These are phyloP conservation scores for Cossypha polioptera DNA, from an alignment of 2,797 vertebrate genomes.

Conservation along the genomic window DNA sequence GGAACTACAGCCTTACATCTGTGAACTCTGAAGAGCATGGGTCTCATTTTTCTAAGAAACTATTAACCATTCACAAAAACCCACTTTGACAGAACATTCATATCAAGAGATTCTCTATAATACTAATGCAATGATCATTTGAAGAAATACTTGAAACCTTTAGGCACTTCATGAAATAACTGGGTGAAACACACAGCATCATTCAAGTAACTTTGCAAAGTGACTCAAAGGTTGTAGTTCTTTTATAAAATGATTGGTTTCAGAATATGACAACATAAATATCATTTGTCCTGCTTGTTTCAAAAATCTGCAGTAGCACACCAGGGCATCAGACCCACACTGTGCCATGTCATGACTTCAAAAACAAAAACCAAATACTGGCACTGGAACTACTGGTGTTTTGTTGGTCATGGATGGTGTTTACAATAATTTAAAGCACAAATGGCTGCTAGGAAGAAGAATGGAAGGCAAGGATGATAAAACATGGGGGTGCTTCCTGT, in stretches of 20 bases:
- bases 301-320: neutral
- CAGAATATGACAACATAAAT: neutral
- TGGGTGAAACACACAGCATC: neutral
- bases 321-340: neutral
- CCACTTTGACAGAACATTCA: neutral
- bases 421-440: neutral
- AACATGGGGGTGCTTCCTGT: accelerated
- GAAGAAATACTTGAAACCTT: neutral
- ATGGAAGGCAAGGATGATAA: neutral
- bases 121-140: neutral
- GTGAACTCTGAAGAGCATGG: neutral
- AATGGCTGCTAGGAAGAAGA: neutral
- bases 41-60: neutral
- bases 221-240: neutral
- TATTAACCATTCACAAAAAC: neutral
- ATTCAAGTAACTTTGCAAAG: neutral
- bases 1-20: neutral
- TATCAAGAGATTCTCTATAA: neutral
- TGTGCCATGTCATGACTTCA: neutral
- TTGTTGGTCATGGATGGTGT: neutral
- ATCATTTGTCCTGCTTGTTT: neutral
- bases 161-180: neutral
- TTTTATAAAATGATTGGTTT: neutral
- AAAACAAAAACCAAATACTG: neutral
- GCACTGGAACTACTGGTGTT: neutral